Evolutionary conservation across 2,113 vertebrate genomes (phyloP).

Genomic region (Rhabdornis inornatus): DNA sequence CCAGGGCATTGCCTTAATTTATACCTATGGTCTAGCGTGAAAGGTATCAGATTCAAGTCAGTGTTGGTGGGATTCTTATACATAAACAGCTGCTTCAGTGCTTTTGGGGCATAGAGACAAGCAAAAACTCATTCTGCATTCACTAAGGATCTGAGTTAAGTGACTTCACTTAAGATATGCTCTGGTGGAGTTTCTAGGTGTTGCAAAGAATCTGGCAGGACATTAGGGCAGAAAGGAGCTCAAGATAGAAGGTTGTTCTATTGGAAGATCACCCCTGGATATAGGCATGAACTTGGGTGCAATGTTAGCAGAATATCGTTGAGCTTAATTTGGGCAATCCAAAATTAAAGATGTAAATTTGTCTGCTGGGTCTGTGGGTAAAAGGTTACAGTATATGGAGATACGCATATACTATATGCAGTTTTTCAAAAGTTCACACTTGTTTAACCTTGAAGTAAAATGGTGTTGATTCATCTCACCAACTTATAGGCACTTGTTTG

Average conservation of each 20-base stretch:
- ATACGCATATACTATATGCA: neutral
- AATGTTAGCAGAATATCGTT: neutral
- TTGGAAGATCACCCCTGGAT: neutral
- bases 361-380: neutral
- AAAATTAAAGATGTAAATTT: neutral
- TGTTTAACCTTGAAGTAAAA: neutral
- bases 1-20: neutral
- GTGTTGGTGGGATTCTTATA: neutral
- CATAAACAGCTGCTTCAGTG: neutral
- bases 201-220: neutral
- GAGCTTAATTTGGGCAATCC: neutral
- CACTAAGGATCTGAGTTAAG: neutral
- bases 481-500: neutral
- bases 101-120: neutral
- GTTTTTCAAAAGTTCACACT: neutral
- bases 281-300: neutral
- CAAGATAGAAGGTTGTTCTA: neutral
- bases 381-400: neutral
- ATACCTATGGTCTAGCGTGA: neutral
- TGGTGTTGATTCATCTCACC: neutral
- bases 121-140: neutral
- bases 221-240: neutral
- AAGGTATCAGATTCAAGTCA: neutral
- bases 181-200: neutral
- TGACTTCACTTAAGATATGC: neutral